These are phyloP conservation scores for Caenorhabditis parvicauda DNA, from an alignment of 2,888 invertebrate genomes.

Conservation along the genomic window DNA sequence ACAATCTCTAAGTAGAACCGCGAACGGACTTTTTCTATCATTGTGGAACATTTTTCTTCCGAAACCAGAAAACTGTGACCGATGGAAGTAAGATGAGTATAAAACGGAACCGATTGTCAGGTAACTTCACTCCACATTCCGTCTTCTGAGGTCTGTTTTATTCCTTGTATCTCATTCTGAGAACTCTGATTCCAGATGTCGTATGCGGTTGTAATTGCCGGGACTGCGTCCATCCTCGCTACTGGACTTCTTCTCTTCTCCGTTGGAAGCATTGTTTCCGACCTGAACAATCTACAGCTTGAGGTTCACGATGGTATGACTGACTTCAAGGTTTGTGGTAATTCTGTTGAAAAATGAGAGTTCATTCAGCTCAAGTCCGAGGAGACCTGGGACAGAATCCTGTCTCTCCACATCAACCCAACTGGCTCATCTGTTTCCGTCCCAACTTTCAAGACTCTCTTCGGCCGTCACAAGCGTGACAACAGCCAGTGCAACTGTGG, in stretches of 20 bases:
- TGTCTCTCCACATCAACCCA: conserved; percentile 25
- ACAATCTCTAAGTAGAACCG: no score
- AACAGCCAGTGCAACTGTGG: conserved; percentile 32
- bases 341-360: background rate
- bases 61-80: no score
- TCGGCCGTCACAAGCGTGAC: conserved; percentile 32
- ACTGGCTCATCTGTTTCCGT: conserved; percentile 20
- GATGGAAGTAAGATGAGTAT: no score
- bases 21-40: no score
- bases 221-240: conserved; percentile 25
- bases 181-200: conserved; percentile 20
- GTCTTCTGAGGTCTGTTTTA: conserved; percentile 11
- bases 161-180: background rate
- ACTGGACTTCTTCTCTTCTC: conserved; percentile 25
- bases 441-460: conserved; percentile 25
- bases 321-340: conserved; percentile 16
- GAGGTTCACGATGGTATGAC: conserved; percentile 22
- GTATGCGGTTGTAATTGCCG: conserved; percentile 24
- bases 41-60: no score
- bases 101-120: no score
- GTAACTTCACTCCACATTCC: no score
- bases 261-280: conserved; percentile 27
- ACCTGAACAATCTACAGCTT: conserved; percentile 21
- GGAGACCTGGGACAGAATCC: conserved; percentile 26
- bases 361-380: conserved; percentile 23